Evolutionary conservation across 1,140 invertebrate species (phyloP), one percentile per base, ranked within the genome.

Genomic region (Drosophila ananassae): DNA sequence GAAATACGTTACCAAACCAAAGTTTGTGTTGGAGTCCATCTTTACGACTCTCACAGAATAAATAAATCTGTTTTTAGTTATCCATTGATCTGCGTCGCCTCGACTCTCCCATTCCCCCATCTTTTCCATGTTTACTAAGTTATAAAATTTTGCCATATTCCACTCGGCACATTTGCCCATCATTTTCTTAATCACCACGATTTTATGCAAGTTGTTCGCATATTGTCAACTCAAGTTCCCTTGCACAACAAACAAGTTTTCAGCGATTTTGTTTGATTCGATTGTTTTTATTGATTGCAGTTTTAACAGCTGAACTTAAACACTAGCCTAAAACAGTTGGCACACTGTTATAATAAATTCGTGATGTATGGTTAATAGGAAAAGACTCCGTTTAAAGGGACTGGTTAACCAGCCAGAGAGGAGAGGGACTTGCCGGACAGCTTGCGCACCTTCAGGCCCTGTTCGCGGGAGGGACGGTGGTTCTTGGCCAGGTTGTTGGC

Each of bases 361-460:
- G 51, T 50, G 22, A 46, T 57, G 24, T 22, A 30, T 28, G 13
- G 3, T 60, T 30, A 32, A 37, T 34, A 58, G 47, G 2, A 63
- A 32, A 39, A 7, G 2, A 30, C 21, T 44, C 13, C 44, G 10
- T 44, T 22, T 9, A 24, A 37, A 21, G 41, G 5, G 4, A n/a
- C 7, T 46, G 4, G 30, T 80, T 55, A 91, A 1, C 90, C 90
- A 4, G 90, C 83, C 48, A 91, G 59, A n/a, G 90, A 91, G 41
- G 81, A 54, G 6, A 91, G 68, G 0, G 85, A 75, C 66, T 90
- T 90, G 22, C 89, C 83, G 2, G 85, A 79, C n/a, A 91, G 63
- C 57, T 91, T 91, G 41, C 90, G 90, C 30, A 90, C 75, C 56
- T 91, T 91, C 0, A 89, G 56, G 7, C 80, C 80, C 37, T 73